These are phyloP conservation scores for Kuschelorhynchus macadamiae DNA, from an alignment of 2,888 invertebrate species.

Conservation along the genomic window DNA sequence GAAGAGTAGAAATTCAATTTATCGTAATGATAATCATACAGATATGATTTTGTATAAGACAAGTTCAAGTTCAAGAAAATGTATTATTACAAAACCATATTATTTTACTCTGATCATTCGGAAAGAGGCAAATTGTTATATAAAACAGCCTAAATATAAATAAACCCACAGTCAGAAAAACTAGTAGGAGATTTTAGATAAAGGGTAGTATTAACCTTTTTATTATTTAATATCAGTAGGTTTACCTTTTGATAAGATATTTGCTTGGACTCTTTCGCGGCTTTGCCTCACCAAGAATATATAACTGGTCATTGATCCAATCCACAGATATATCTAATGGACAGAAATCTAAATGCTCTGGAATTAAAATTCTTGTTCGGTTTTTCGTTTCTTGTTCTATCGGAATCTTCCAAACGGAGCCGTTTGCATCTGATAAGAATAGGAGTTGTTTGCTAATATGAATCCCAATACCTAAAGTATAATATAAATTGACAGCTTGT, in stretches of 20 bases:
- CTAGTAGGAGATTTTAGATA: too few relatives aligned
- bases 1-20: too few relatives aligned
- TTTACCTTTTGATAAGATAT: slow-evolving; percentile 82
- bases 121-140: too few relatives aligned
- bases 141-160: too few relatives aligned
- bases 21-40: too few relatives aligned
- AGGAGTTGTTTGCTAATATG: slow-evolving; percentile 81
- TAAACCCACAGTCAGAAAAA: too few relatives aligned
- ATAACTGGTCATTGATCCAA: slow-evolving; percentile 90
- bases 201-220: too few relatives aligned
- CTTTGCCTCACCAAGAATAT: slow-evolving; percentile 81
- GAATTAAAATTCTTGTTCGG: slow-evolving; percentile 72
- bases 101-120: too few relatives aligned
- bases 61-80: too few relatives aligned
- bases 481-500: background rate
- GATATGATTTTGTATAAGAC: too few relatives aligned
- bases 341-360: slow-evolving; percentile 74
- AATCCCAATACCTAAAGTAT: slow-evolving; percentile 78
- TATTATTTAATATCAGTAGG: too few relatives aligned
- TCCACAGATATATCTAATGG: slow-evolving; percentile 85
- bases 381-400: slow-evolving; percentile 67
- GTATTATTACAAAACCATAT: too few relatives aligned
- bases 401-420: slow-evolving; percentile 71
- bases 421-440: slow-evolving; percentile 81
- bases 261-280: slow-evolving; percentile 64